Percentiles rank a stretch among this genome's conserved stretches.
Conservation (phyloP, 2,888 invertebrate genomes). For the Exephanes ischioxanthus region DNA sequence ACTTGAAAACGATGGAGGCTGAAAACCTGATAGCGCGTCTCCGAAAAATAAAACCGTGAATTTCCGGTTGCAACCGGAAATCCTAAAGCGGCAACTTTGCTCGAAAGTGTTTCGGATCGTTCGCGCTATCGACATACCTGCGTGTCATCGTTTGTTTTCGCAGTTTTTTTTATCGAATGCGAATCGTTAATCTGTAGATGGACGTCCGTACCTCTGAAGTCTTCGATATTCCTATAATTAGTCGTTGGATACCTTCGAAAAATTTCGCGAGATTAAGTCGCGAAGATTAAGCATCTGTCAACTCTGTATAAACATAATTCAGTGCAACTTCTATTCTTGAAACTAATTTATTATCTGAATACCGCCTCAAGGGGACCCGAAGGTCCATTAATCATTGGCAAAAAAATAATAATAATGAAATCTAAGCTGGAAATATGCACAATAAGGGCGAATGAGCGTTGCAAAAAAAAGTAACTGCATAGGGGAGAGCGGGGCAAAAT, state of each 20-base stretch:
- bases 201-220: too few species aligned
- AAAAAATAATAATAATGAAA: neutral
- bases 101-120: neutral
- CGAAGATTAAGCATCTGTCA: too few species aligned
- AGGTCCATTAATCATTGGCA: too few species aligned
- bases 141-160: neutral
- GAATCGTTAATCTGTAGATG: too few species aligned
- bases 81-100: neutral
- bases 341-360: too few species aligned
- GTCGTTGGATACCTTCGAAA: too few species aligned
- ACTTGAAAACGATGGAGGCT: slow-evolving; percentile 5
- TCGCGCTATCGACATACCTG: neutral
- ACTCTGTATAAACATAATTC: too few species aligned
- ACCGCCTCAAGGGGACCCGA: too few species aligned
- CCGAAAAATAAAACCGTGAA: neutral
- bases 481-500: too few species aligned
- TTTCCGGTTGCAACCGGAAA: neutral
- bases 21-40: neutral
- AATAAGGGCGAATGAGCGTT: neutral
- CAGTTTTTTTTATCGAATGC: neutral
- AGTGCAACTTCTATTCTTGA: too few species aligned
- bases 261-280: too few species aligned
- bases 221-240: too few species aligned
- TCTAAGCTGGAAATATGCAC: neutral
- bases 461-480: neutral